Percentiles rank a stretch among this genome's conserved stretches.
phyloP scores from a whole-genome alignment of 2,797 vertebrate species.

The Helarctos malayanus region DNA sequence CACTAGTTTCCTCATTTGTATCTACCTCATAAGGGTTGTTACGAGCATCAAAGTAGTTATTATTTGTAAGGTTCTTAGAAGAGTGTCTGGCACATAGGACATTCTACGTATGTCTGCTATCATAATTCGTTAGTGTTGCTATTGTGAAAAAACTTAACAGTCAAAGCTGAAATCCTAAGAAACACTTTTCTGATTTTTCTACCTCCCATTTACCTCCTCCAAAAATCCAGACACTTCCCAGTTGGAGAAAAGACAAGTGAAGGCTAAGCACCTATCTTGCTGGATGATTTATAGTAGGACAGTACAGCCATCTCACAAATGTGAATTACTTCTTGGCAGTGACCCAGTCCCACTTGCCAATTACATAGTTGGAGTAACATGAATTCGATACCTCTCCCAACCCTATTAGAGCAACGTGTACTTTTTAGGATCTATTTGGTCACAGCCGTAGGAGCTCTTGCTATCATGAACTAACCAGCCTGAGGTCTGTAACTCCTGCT shows the following conservation, averaged over 20 bases:
- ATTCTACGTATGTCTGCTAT: background rate
- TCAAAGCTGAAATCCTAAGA: background rate
- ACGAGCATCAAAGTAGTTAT: background rate
- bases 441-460: background rate
- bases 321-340: background rate
- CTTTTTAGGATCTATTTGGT: background rate
- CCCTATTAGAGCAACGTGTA: background rate
- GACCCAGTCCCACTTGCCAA: background rate
- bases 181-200: background rate
- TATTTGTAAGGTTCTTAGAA: background rate
- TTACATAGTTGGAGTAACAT: background rate
- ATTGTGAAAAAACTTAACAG: background rate
- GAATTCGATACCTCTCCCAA: background rate
- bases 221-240: background rate
- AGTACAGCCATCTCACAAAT: background rate
- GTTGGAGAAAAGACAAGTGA: background rate
- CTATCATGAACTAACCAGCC: background rate
- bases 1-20: background rate
- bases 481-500: background rate
- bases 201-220: background rate
- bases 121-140: background rate
- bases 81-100: background rate
- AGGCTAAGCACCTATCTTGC: background rate
- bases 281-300: background rate
- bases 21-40: background rate